Percentiles rank a stretch among this genome's conserved stretches.
These are phyloP conservation scores for Liparis tanakae DNA, from an alignment of 2,797 vertebrate genomes.

Conservation along the genomic window DNA sequence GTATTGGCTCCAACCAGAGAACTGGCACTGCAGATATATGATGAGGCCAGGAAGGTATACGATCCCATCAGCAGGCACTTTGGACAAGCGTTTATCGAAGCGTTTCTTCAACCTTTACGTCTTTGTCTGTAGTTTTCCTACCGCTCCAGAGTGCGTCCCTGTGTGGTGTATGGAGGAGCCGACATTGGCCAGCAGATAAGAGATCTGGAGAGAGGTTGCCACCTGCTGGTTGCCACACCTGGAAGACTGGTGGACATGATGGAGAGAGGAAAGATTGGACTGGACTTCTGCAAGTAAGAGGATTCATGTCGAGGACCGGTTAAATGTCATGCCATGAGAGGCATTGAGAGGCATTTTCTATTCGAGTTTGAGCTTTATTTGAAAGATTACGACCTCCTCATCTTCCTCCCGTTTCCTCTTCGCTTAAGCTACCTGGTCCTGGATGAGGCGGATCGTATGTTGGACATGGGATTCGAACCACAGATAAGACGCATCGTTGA, in stretches of 20 bases:
- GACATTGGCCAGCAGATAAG: slow-evolving; percentile 97
- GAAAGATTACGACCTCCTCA: background rate
- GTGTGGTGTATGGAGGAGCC: slow-evolving; percentile 95
- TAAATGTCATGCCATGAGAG: no score
- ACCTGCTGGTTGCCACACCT: slow-evolving; percentile 94
- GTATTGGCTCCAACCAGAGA: slow-evolving; percentile 97
- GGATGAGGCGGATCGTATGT: slow-evolving; percentile 97
- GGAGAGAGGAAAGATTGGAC: slow-evolving; percentile 95
- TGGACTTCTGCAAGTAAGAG: slow-evolving; percentile 94
- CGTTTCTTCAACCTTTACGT: background rate
- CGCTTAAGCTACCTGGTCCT: slow-evolving; percentile 89
- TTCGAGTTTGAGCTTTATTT: background rate
- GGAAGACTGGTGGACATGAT: slow-evolving; percentile 98
- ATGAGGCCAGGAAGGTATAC: slow-evolving; percentile 94
- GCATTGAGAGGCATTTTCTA: fast-evolving
- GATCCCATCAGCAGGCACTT: background rate
- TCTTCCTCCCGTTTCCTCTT: background rate
- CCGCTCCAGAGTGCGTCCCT: slow-evolving; percentile 94
- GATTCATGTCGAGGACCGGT: background rate
- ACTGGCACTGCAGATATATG: slow-evolving; percentile 96
- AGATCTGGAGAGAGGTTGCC: slow-evolving; percentile 94
- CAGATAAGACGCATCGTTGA: slow-evolving; percentile 97
- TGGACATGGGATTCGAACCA: slow-evolving; percentile 98
- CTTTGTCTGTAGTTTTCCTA: slow-evolving; percentile 80
- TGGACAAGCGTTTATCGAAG: background rate